These are phyloP conservation scores for Cantharis nigra DNA, from an alignment of 2,888 invertebrate species.

Conservation along the genomic window DNA sequence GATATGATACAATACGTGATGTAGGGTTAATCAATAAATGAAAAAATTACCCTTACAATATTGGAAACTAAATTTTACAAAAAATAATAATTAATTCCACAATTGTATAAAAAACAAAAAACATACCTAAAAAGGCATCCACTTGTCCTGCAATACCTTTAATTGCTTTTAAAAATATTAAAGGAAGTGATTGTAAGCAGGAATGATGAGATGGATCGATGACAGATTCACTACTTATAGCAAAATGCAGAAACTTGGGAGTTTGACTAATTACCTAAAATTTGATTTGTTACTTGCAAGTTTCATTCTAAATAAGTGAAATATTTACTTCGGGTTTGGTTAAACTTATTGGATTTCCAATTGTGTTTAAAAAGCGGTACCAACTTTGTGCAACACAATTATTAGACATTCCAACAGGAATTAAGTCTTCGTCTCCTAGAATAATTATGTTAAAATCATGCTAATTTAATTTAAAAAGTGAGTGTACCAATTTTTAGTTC, in stretches of 20 bases:
- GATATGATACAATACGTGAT: no score
- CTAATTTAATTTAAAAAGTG: neutral
- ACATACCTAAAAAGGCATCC: constrained; percentile 89
- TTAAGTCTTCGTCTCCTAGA: constrained; percentile 85
- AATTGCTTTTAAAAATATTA: constrained; percentile 92
- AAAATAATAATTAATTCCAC: neutral
- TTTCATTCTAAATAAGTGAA: neutral
- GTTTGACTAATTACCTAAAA: constrained; percentile 64
- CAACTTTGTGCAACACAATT: constrained; percentile 94
- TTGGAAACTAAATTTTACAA: neutral
- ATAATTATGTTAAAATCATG: neutral
- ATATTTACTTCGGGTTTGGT: constrained; percentile 77
- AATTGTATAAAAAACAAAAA: neutral
- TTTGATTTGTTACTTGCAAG: neutral
- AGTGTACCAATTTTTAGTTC: constrained; percentile 75
- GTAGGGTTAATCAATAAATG: no score
- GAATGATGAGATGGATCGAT: constrained; percentile 92
- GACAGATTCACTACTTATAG: constrained; percentile 73
- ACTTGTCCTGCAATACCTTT: constrained; percentile 91
- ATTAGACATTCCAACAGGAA: constrained; percentile 82
- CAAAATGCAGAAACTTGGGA: constrained; percentile 79
- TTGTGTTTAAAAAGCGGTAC: constrained; percentile 92
- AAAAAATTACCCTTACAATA: neutral
- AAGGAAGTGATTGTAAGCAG: constrained; percentile 79
- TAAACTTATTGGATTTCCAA: constrained; percentile 93